These are phyloP conservation scores for Hormaphis cornu DNA, from an alignment of 1,140 invertebrate species.

Conservation along the genomic window DNA sequence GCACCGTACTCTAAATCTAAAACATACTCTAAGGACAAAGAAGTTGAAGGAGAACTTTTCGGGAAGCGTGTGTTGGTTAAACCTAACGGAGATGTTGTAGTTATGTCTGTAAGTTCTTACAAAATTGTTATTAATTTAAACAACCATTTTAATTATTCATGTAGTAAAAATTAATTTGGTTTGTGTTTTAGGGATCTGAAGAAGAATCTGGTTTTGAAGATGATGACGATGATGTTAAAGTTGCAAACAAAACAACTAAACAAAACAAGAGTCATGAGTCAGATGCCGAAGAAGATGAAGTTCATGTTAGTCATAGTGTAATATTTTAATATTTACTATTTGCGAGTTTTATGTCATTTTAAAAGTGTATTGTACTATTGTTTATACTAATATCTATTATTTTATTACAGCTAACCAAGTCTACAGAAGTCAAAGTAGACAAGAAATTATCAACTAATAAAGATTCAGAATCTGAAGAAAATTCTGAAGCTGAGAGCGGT, in stretches of 20 bases:
- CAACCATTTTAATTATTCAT: no score
- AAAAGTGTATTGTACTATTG: background rate
- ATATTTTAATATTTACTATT: background rate
- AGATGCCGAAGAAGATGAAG: background rate
- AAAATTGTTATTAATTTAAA: no score
- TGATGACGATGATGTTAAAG: background rate
- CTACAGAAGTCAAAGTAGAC: background rate
- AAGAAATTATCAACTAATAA: background rate
- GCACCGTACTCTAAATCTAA: slow-evolving; percentile 9
- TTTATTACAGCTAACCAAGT: background rate
- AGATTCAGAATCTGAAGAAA: background rate
- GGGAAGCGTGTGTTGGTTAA: slow-evolving; percentile 15
- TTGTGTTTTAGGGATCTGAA: slow-evolving; percentile 15
- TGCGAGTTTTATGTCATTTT: no score
- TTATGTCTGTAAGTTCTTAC: slow-evolving; percentile 3
- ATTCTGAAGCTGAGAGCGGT: background rate
- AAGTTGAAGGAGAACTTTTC: slow-evolving; percentile 22
- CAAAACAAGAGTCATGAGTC: background rate
- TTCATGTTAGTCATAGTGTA: background rate
- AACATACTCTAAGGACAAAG: slow-evolving; percentile 1
- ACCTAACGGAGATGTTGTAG: background rate
- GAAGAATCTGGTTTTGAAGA: background rate
- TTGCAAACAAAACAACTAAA: background rate
- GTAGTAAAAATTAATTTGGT: background rate
- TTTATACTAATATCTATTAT: background rate